These are phyloP conservation scores for Erebia epiphron DNA, from an alignment of 2,888 invertebrate genomes.

Conservation along the genomic window DNA sequence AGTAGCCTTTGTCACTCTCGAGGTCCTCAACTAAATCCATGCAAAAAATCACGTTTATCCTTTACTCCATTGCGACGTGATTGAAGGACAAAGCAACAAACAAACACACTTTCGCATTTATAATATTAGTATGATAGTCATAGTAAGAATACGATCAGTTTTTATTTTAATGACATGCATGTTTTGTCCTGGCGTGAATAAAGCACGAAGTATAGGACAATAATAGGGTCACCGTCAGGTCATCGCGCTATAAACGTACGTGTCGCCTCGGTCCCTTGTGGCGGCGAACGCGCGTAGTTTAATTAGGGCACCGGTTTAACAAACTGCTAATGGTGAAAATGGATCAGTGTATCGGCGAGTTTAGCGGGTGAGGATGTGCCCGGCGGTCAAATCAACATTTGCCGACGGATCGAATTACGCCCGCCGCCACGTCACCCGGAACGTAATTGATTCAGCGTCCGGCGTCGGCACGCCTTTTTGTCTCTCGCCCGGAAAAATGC, in stretches of 20 bases:
- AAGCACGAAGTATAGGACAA: slow-evolving; percentile 6
- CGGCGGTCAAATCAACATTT: slow-evolving; percentile 79
- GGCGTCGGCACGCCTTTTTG: slow-evolving; percentile 70
- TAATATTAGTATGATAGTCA: neutral
- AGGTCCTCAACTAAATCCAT: too few species aligned
- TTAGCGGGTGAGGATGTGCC: slow-evolving; percentile 49
- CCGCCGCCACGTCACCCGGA: slow-evolving; percentile 67
- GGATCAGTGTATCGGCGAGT: slow-evolving; percentile 56
- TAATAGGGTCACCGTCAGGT: slow-evolving; percentile 7
- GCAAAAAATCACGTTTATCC: too few species aligned
- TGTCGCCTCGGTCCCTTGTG: slow-evolving; percentile 26
- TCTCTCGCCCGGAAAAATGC: slow-evolving; percentile 60
- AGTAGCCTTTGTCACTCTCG: too few species aligned
- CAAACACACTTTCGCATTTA: too few species aligned
- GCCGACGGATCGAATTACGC: slow-evolving; percentile 77
- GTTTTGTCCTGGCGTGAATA: neutral
- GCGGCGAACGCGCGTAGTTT: slow-evolving; percentile 40
- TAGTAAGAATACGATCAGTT: neutral
- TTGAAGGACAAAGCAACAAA: too few species aligned
- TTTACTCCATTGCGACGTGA: too few species aligned
- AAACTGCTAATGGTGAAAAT: slow-evolving; percentile 54
- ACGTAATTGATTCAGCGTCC: slow-evolving; percentile 77
- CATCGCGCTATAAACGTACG: slow-evolving; percentile 26
- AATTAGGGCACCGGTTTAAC: slow-evolving; percentile 52
- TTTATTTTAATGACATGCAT: neutral